Evolutionary conservation across 92 coral and sea anemone species (phyloP), one percentile per base, ranked within the genome.

Genomic region (Porites evermanni): DNA sequence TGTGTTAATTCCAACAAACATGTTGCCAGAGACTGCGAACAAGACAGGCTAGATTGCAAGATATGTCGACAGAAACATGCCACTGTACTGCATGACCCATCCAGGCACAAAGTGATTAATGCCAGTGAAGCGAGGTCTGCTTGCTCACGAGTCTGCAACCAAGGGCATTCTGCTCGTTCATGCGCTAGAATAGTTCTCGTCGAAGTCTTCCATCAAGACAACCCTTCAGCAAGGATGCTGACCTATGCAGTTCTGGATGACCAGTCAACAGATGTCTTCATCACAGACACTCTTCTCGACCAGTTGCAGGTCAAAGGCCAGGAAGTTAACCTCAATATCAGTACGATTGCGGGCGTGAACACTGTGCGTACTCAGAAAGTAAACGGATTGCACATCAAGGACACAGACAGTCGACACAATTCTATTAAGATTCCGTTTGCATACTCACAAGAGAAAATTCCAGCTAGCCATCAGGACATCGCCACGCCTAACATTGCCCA

Each of bases 251-350:
- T 88, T 12, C 82, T 85, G 47, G 91, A 93, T 63, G 91, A 91
- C 85, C 96, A 93, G 78, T 91, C 96, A 0, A 87, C 94, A 4
- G 92, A 91, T 53, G 92, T 93, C n/a, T 88, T 93, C 63, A 59
- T 91, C 18, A 81, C 93, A 69, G 79, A 87, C 24, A 59, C 94
- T 12, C 88, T 88, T 9, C 85, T 89, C 38, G 77, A 74, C n/a
- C 83, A 93, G 74, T 82, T 86, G 10, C 26, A 59, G 6, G 80
- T 56, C 11, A 38, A 79, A 19, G 89, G 89, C 26, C 86, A 86
- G 53, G 93, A 89, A 20, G 86, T 94, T 7, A 79, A 79, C 76
- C 71, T 93, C 18, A 75, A 90, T 77, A 82, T 93, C 16, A 91
- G 82, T 75, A 91, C 89, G 44, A 88, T 91, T 24, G 68, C 81